Percentiles rank a stretch among this genome's conserved stretches.
Conservation (phyloP, 2,113 vertebrate genomes). For the Megaceryle maxima region DNA sequence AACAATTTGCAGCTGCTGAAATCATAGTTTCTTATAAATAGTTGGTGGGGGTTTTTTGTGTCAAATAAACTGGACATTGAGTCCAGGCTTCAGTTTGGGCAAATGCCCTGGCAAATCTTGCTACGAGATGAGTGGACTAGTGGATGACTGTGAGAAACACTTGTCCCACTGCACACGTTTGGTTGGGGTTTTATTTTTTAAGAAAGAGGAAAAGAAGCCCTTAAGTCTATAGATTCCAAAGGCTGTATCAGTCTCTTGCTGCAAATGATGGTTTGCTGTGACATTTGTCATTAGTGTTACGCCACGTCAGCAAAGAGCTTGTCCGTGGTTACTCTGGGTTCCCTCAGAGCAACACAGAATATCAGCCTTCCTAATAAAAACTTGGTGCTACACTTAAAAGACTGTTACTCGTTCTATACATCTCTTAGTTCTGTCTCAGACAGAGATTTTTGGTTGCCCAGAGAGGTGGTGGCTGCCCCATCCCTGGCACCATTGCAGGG, state of each 20-base stretch:
- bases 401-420: background rate
- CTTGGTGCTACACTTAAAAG: background rate
- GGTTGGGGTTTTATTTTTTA: background rate
- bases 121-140: background rate
- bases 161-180: background rate
- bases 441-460: background rate
- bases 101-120: background rate
- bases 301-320: background rate
- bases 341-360: background rate
- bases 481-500: background rate
- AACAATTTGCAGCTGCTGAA: background rate
- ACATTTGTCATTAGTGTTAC: background rate
- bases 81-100: background rate
- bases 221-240: background rate
- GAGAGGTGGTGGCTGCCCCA: too few species aligned
- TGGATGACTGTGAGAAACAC: background rate
- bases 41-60: background rate
- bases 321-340: rapidly evolving
- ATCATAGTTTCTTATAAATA: background rate
- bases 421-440: background rate
- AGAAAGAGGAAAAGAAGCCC: background rate
- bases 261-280: background rate
- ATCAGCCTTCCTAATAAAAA: background rate
- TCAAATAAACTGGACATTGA: background rate
- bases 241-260: background rate